Base-by-base conservation (phyloP, 2,888 invertebrate species). In the Drosophila anceps region DNA sequence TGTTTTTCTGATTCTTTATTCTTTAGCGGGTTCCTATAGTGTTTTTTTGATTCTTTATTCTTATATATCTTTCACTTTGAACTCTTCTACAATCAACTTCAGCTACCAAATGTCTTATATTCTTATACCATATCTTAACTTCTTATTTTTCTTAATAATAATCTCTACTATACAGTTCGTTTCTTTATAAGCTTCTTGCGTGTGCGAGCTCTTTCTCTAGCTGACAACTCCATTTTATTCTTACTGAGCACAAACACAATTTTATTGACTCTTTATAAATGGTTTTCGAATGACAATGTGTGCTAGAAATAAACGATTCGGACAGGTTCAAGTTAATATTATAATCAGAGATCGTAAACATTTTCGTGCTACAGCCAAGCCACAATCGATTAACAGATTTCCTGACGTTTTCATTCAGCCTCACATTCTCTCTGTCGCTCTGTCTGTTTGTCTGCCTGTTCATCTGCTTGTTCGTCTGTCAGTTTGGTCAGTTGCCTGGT, bases 371-470 rank as follows among this genome's bases (percentile, higher is more conserved):
- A 5, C 41, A 18, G 41, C 15, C 29, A 15, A 27, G 18, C 18
- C 29, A 35, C 41, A 50, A 59, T 69, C 70, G 61, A 51, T 70
- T 69, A 70, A 59, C 68, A 69, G 70, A 59, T 50, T 24, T 27
- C 18, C 15, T 48, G 27, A 65, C 15, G 64, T 13, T 59, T 37
- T 9, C 20, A 51, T 31, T n/a, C 69, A 51, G 41, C 15, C 58
- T 20, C 10, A 31, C 57, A 33, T 10, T 51, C 44, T 46, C 44
- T 27, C 48, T n/a, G 27, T 50, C 31, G 18, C 9, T n/a, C 12
- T 24, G 33, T 35, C 53, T 27, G 24, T 39, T 35, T 24, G 24
- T 39, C 37, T 31, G 41, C 15, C 41, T 41, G 41, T 31, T 24
- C 20, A 12, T 20, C 37, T 10, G 37, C 37, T 35, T 54, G 54